Percentiles rank a stretch among this genome's conserved stretches.
phyloP scores from a whole-genome alignment of 2,113 vertebrate species.

The Cichladusa arquata region DNA sequence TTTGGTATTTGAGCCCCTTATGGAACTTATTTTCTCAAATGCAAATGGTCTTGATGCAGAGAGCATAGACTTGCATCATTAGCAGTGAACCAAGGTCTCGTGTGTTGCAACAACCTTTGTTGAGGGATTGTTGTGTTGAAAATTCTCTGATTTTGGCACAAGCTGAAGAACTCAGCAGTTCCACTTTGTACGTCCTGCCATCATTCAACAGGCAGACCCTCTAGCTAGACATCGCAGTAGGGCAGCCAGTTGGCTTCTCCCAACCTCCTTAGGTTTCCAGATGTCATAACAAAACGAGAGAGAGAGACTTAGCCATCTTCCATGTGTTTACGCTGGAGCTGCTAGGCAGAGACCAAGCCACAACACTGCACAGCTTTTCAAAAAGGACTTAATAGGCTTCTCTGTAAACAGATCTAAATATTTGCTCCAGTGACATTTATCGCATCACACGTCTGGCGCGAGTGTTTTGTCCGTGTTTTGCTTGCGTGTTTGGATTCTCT shows the following conservation, averaged over 20 bases:
- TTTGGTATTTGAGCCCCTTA: background rate
- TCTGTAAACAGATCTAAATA: slow-evolving; percentile 67
- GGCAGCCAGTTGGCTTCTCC: slow-evolving; percentile 55
- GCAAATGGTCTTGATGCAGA: background rate
- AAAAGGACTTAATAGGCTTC: slow-evolving; percentile 61
- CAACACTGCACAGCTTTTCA: slow-evolving; percentile 47
- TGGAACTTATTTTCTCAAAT: background rate
- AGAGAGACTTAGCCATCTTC: slow-evolving; percentile 51
- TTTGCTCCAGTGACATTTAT: slow-evolving; percentile 58
- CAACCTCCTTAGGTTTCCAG: slow-evolving; percentile 49
- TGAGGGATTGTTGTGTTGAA: slow-evolving; percentile 27
- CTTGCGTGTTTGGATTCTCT: slow-evolving; percentile 38
- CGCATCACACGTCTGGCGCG: slow-evolving; percentile 16
- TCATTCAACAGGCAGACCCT: slow-evolving; percentile 14
- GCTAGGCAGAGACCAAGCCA: slow-evolving; percentile 47
- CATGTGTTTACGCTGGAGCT: slow-evolving; percentile 43
- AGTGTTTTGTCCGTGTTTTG: slow-evolving; percentile 52
- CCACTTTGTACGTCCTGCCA: slow-evolving; percentile 23
- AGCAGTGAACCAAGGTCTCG: background rate
- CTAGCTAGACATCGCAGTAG: background rate
- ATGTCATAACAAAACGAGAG: slow-evolving; percentile 56
- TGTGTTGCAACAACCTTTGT: slow-evolving; percentile 19
- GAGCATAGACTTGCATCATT: background rate
- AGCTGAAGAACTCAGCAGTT: background rate
- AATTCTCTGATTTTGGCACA: slow-evolving; percentile 25